Percentiles rank a stretch among this genome's conserved stretches.
Conservation (phyloP, 1,140 invertebrate species). For the Drosophila nikananu region DNA sequence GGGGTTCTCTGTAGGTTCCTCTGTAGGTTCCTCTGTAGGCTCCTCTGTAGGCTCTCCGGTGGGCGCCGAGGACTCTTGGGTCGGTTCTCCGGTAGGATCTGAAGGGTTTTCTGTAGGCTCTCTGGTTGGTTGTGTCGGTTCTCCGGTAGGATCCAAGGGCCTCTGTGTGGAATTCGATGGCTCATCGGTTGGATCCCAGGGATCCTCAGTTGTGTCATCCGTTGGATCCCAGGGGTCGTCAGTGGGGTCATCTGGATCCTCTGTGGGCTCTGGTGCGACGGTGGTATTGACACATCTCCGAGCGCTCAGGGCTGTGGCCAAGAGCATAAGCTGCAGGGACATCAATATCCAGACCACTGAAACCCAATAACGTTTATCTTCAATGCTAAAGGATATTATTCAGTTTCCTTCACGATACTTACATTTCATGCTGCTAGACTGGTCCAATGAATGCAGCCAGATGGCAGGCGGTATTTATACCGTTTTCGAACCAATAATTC, state of each 20-base stretch:
- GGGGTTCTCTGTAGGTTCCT: slow-evolving; percentile 14
- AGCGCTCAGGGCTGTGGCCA: slow-evolving; percentile 49
- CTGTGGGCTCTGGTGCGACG: slow-evolving; percentile 14
- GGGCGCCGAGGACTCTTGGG: slow-evolving; percentile 12
- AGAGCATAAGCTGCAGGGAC: slow-evolving; percentile 55
- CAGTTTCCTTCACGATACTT: slow-evolving; percentile 32
- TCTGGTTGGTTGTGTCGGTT: slow-evolving; percentile 24
- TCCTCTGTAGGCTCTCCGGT: slow-evolving; percentile 8
- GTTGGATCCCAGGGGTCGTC: slow-evolving; percentile 27
- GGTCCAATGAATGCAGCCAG: slow-evolving; percentile 11
- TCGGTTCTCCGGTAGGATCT: slow-evolving; percentile 1
- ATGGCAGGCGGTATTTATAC: slow-evolving; percentile 49
- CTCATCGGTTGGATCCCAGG: background rate
- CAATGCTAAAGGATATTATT: slow-evolving; percentile 19
- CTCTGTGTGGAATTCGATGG: slow-evolving; percentile 9
- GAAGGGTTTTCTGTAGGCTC: background rate
- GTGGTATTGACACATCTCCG: slow-evolving; percentile 38
- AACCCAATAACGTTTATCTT: slow-evolving; percentile 27
- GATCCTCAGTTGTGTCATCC: slow-evolving; percentile 7
- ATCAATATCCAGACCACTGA: slow-evolving; percentile 58
- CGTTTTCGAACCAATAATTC: slow-evolving; percentile 30
- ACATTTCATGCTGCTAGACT: slow-evolving; percentile 56
- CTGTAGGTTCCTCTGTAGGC: no score
- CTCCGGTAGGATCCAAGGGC: background rate
- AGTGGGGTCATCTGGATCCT: slow-evolving; percentile 27